Conservation (phyloP, 1,140 invertebrate species). For the Leucophenga varia region DNA sequence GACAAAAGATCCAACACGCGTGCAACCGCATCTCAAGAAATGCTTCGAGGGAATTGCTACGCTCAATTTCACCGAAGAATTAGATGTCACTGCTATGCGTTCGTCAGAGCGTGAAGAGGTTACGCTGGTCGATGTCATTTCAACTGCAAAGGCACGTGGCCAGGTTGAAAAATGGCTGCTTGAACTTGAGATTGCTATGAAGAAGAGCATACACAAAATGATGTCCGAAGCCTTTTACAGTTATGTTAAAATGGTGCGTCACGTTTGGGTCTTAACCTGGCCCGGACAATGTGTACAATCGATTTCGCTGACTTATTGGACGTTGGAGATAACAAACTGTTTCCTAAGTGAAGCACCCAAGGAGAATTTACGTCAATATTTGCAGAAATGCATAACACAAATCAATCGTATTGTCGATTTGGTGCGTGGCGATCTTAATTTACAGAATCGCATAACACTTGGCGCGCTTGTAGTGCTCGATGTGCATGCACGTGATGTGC, state of each 20-base stretch:
- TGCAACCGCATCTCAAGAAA: slow-evolving; percentile 98
- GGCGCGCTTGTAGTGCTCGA: slow-evolving; percentile 89
- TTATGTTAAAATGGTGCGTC: slow-evolving; percentile 67
- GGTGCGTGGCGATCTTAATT: slow-evolving; percentile 81
- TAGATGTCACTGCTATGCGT: slow-evolving; percentile 88
- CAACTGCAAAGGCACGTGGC: slow-evolving; percentile 84
- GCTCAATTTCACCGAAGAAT: slow-evolving; percentile 80
- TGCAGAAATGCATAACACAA: slow-evolving; percentile 65
- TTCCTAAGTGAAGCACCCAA: slow-evolving; percentile 60
- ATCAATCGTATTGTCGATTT: slow-evolving; percentile 82
- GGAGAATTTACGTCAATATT: slow-evolving; percentile 60
- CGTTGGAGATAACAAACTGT: slow-evolving; percentile 76
- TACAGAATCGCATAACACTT: slow-evolving; percentile 87
- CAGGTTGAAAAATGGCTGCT: slow-evolving; percentile 97
- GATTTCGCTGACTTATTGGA: slow-evolving; percentile 88
- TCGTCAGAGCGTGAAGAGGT: slow-evolving; percentile 87
- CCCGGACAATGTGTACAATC: slow-evolving; percentile 86
- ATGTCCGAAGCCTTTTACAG: slow-evolving; percentile 65
- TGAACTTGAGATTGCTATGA: slow-evolving; percentile 89
- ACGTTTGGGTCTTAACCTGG: slow-evolving; percentile 85
- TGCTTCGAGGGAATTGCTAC: slow-evolving; percentile 92
- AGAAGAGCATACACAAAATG: slow-evolving; percentile 78
- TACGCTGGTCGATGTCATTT: slow-evolving; percentile 74
- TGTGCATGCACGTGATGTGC: slow-evolving; percentile 88
- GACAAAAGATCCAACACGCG: slow-evolving; percentile 92